phyloP scores from a whole-genome alignment of 2,113 vertebrate species.

The Canis aureus region DNA sequence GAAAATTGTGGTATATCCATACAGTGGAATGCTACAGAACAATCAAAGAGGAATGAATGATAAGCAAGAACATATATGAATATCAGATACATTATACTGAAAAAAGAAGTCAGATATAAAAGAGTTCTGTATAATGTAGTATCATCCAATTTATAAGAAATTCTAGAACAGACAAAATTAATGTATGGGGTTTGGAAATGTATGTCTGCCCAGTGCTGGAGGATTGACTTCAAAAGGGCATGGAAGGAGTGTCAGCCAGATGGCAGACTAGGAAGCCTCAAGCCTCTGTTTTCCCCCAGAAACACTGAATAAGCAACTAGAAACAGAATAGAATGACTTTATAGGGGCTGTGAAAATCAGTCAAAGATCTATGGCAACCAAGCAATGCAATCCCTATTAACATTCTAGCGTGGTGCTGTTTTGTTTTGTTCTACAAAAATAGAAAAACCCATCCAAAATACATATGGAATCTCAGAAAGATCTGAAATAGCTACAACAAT shows the following conservation, averaged over 20 bases:
- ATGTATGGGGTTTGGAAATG: not conserved
- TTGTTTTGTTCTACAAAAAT: slow-evolving; percentile 1
- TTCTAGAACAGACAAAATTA: not conserved
- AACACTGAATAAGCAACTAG: not conserved
- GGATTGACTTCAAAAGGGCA: not conserved
- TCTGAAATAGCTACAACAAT: not conserved
- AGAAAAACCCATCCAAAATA: not conserved
- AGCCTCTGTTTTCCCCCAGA: not conserved
- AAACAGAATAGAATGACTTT: not conserved
- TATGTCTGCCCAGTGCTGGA: not conserved
- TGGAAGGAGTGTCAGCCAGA: not conserved
- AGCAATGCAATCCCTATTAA: not conserved
- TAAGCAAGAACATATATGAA: not conserved
- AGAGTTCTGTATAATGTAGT: not conserved
- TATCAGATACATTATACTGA: not conserved
- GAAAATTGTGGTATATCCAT: not conserved
- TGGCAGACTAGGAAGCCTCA: not conserved
- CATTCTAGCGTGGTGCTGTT: not conserved
- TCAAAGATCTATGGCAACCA: not conserved
- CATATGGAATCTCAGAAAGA: not conserved
- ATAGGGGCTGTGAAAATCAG: not conserved
- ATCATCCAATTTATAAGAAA: not conserved
- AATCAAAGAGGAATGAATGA: not conserved
- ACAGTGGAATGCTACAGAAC: not conserved
- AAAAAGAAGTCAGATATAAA: not conserved